phyloP scores from a whole-genome alignment of 2,888 invertebrate species.

The Dromius quadrimaculatus region DNA sequence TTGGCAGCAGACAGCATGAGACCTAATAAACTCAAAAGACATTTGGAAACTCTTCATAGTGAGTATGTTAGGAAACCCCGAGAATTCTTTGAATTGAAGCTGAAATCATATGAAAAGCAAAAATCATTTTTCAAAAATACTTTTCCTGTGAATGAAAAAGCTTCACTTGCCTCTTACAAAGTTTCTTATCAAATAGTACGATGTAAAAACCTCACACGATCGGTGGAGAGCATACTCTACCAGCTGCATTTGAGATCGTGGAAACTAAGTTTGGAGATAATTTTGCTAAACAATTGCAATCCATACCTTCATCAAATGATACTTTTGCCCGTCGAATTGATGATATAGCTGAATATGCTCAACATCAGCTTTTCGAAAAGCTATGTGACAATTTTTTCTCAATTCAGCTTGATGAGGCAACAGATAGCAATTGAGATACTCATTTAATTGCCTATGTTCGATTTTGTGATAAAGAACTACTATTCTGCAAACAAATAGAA shows the following conservation, averaged over 20 bases:
- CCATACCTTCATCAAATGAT: slow-evolving; percentile 60
- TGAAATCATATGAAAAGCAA: slow-evolving; percentile 45
- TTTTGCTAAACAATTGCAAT: slow-evolving; percentile 56
- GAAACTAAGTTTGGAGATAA: slow-evolving; percentile 52
- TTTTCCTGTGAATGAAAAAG: slow-evolving; percentile 38
- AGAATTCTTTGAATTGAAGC: slow-evolving; percentile 53
- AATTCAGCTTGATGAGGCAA: no score
- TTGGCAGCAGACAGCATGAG: slow-evolving; percentile 54
- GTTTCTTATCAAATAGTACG: slow-evolving; percentile 51
- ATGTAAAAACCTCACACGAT: slow-evolving; percentile 51
- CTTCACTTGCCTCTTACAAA: slow-evolving; percentile 51
- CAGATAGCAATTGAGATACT: no score
- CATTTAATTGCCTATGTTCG: no score
- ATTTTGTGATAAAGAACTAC: no score
- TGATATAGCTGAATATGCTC: slow-evolving; percentile 50
- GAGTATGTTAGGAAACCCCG: slow-evolving; percentile 51
- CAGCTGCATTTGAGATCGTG: slow-evolving; percentile 54
- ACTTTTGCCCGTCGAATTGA: slow-evolving; percentile 45
- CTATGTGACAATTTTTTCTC: no score
- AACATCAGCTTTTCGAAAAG: no score
- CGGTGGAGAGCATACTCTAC: slow-evolving; percentile 49
- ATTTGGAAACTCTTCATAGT: slow-evolving; percentile 51
- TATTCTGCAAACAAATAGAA: no score
- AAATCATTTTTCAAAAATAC: slow-evolving; percentile 49
- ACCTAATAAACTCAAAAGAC: slow-evolving; percentile 52